phyloP scores from a whole-genome alignment of 2,113 vertebrate species.

The Poeciliopsis prolifica region DNA sequence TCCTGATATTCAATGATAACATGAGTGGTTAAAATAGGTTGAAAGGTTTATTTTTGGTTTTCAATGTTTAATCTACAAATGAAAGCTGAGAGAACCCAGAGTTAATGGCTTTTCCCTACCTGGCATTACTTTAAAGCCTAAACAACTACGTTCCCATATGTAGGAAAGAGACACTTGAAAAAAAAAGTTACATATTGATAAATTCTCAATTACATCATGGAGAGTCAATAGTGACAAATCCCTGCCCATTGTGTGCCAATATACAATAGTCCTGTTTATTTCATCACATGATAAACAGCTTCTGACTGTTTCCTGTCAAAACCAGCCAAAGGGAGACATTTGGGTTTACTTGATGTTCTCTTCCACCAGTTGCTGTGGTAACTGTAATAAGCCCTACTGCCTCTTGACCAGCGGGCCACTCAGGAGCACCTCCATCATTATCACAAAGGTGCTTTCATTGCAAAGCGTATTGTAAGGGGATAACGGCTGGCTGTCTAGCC shows the following conservation, averaged over 20 bases:
- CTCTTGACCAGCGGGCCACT: slow-evolving; percentile 61
- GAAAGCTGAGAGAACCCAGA: slow-evolving; percentile 11
- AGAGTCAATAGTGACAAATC: slow-evolving; percentile 24
- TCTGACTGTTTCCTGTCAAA: slow-evolving; percentile 63
- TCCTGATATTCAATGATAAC: not conserved
- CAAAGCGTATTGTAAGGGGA: slow-evolving; percentile 18
- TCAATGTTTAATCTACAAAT: slow-evolving; percentile 17
- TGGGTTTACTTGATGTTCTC: slow-evolving; percentile 39
- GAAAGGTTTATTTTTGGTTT: not conserved
- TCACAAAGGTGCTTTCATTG: slow-evolving; percentile 51
- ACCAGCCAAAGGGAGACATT: slow-evolving; percentile 40
- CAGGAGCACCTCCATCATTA: slow-evolving; percentile 64
- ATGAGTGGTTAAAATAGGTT: not conserved
- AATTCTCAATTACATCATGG: slow-evolving; percentile 47
- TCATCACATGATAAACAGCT: slow-evolving; percentile 22
- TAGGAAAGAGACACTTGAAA: slow-evolving; percentile 40
- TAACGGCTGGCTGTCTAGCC: slow-evolving; percentile 8
- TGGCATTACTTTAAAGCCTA: slow-evolving; percentile 8
- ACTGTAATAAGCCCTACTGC: slow-evolving; percentile 44
- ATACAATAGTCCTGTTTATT: slow-evolving; percentile 2
- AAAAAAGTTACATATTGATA: slow-evolving; percentile 38
- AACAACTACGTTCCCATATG: not conserved
- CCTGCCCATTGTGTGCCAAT: not conserved
- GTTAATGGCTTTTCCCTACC: slow-evolving; percentile 1
- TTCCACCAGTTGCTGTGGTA: slow-evolving; percentile 45